Evolutionary conservation across 37 sponge, comb jelly and placozoan species (phyloP).

Genomic region (Eunapius fragilis): DNA sequence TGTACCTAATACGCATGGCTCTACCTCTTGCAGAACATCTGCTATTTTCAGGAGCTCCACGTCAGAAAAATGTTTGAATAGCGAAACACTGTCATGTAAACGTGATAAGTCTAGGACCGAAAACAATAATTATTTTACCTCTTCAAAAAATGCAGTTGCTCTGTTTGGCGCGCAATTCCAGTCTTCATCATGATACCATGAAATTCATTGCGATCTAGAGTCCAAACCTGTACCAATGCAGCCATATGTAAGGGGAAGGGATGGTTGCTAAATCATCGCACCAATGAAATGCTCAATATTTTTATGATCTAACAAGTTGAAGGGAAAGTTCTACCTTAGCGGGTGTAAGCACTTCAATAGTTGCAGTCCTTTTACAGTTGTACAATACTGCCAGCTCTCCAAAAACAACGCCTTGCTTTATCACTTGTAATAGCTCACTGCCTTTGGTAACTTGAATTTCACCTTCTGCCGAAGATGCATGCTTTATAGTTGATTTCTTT

Average conservation of each 20-base stretch:
- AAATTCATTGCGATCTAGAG: slow-evolving; percentile 84
- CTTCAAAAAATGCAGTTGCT: slow-evolving; percentile 85
- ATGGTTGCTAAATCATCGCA: neutral
- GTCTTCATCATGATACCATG: slow-evolving; percentile 98
- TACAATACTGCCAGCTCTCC: slow-evolving; percentile 98
- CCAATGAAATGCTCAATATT: neutral
- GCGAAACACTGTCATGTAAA: slow-evolving; percentile 48
- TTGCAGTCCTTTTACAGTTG: slow-evolving; percentile 97
- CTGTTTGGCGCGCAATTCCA: slow-evolving; percentile 77
- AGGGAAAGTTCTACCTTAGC: slow-evolving; percentile 60
- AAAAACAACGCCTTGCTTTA: slow-evolving; percentile 90
- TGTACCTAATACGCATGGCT: neutral
- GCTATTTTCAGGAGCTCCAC: slow-evolving; percentile 77
- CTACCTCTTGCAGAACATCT: slow-evolving; percentile 95
- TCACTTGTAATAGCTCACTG: slow-evolving; percentile 61
- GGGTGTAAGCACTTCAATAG: slow-evolving; percentile 58
- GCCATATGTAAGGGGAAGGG: neutral
- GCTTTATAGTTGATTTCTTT: too few species aligned
- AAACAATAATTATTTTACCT: too few species aligned
- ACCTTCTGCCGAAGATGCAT: slow-evolving; percentile 79
- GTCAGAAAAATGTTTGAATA: slow-evolving; percentile 63
- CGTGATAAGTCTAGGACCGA: too few species aligned
- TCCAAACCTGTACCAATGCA: slow-evolving; percentile 74
- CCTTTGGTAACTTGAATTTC: slow-evolving; percentile 92
- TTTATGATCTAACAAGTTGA: neutral